Base-by-base conservation (phyloP, 2,113 vertebrate species). In the Onychorhynchus coronatus region DNA sequence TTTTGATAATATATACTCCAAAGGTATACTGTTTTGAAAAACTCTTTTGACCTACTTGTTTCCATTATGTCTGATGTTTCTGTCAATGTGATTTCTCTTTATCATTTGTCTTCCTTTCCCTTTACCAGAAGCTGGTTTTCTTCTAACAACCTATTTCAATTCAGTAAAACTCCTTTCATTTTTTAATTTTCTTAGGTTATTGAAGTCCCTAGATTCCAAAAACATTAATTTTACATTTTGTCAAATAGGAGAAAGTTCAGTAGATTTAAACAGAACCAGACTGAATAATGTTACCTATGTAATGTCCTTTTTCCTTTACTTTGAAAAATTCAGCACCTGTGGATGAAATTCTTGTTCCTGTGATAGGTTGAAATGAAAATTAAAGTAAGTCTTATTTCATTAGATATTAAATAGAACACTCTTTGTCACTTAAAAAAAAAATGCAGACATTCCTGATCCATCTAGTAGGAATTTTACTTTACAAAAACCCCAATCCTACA, bases 141-240 rank as follows among this genome's bases (percentile, higher is more conserved):
- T 86, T 90, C 77, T 92, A 95, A 93, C 61, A 91, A 79, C 61
- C 53, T 68, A 71, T 85, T 97, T 91, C 85, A 91, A 3, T 75
- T 95, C 94, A 91, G 85, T 75, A 87, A 95, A 96, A 92, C 41
- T 92, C 70, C 72, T 79, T 96, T 92, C 91, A 91, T 85, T 97
- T 88, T 95, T 95, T 87, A 96, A 95, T 95, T 97, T 97, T 96
- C 90, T 72, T 93, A 82, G 76, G 73, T 95, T 91, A 92, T 46
- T 88, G 82, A 96, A 96, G 85, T 94, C 82, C 68, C 61, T 5
- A 83, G 87, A 78, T 96, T 97, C 89, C 65, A 96, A 96, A 96
- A 93, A 84, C 91, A 97, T 95, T 95, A 95, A 95, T 96, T 96
- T 95, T 94, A 94, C 90, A 97, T 96, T 96, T 94, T 94, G 88